Conservation (phyloP, 2,113 vertebrate genomes). For the Lepidothrix coronata region DNA sequence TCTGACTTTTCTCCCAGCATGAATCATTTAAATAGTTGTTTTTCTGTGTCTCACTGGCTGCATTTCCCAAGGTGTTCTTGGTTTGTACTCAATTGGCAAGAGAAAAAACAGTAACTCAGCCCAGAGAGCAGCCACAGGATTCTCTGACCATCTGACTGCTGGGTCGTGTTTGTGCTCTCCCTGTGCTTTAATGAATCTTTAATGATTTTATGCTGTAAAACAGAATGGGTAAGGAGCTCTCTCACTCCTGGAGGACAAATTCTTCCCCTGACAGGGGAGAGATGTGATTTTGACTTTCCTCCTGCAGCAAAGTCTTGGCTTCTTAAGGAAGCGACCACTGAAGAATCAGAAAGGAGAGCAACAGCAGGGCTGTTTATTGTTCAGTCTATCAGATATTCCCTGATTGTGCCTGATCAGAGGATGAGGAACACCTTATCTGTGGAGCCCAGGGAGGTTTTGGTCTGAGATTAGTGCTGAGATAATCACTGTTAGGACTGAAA, state of each 20-base stretch:
- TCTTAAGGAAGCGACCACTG: neutral
- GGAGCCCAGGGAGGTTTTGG: conserved; percentile 22
- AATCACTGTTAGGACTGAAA: neutral
- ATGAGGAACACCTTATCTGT: neutral
- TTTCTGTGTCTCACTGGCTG: neutral
- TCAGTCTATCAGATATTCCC: neutral
- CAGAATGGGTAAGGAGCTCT: neutral
- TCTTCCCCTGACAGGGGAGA: neutral
- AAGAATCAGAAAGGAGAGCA: neutral
- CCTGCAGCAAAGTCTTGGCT: neutral
- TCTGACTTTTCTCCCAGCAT: neutral
- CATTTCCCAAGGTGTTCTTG: conserved; percentile 26
- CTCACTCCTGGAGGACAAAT: neutral
- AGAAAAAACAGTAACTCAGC: neutral
- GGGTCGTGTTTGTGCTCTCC: neutral
- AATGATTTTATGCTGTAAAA: neutral
- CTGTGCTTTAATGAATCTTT: neutral
- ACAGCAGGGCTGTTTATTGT: neutral
- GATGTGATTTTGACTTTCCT: neutral
- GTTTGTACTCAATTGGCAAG: neutral
- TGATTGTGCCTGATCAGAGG: neutral
- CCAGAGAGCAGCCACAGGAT: neutral
- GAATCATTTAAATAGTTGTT: neutral
- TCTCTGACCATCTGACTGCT: neutral
- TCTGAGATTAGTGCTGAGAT: conserved; percentile 51